phyloP scores from a whole-genome alignment of 2,888 invertebrate species.

The Drosophila kanekoi region DNA sequence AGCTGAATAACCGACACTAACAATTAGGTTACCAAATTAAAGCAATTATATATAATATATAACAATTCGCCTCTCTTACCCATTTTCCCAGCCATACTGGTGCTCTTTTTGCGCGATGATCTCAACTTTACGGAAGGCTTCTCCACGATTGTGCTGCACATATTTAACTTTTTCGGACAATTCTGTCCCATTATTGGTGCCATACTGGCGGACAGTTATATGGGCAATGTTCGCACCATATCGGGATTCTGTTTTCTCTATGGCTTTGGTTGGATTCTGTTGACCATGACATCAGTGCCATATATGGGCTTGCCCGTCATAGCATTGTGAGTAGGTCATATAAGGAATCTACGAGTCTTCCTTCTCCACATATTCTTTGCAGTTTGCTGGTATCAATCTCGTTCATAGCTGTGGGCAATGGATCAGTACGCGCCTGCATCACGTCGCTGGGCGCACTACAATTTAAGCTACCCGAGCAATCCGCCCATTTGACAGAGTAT shows the following conservation, averaged over 20 bases:
- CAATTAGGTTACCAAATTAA: too few relatives aligned
- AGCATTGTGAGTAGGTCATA: slow-evolving; percentile 19
- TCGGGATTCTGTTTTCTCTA: slow-evolving; percentile 87
- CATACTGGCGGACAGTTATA: slow-evolving; percentile 88
- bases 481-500: slow-evolving; percentile 86
- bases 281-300: slow-evolving; percentile 86
- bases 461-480: slow-evolving; percentile 87
- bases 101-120: slow-evolving; percentile 87
- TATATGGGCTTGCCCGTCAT: slow-evolving; percentile 72
- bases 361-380: slow-evolving; percentile 5
- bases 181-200: slow-evolving; percentile 89
- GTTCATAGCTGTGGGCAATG: slow-evolving; percentile 89
- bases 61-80: not conserved
- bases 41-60: not conserved
- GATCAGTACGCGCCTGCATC: slow-evolving; percentile 90
- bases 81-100: slow-evolving; percentile 87
- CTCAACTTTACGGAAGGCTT: slow-evolving; percentile 86
- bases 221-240: slow-evolving; percentile 87
- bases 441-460: slow-evolving; percentile 90
- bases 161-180: slow-evolving; percentile 88
- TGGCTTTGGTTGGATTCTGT: slow-evolving; percentile 86
- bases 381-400: slow-evolving; percentile 87
- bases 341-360: too few relatives aligned
- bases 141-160: slow-evolving; percentile 87
- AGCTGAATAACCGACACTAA: too few relatives aligned